Conservation (phyloP, 2,888 invertebrate genomes). For the Cheilosia scutellata region DNA sequence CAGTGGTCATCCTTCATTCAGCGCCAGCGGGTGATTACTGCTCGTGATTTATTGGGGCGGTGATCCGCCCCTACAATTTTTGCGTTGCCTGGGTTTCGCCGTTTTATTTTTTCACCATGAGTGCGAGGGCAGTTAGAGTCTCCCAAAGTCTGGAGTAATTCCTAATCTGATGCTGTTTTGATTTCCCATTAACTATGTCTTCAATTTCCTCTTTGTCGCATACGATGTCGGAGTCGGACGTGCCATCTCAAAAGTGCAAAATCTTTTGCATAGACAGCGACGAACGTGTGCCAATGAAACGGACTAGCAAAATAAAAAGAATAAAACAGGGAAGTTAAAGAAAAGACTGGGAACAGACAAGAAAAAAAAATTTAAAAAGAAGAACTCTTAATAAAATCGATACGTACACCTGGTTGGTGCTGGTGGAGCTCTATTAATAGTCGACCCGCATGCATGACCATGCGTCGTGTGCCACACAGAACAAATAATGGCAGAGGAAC, state of each 20-base stretch:
- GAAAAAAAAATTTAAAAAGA: conserved; percentile 8
- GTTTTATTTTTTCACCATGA: conserved; percentile 3
- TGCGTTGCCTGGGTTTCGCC: not conserved
- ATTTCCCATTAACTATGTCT: conserved; percentile 29
- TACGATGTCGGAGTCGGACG: conserved; percentile 52
- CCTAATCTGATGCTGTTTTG: conserved; percentile 45
- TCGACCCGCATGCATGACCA: conserved; percentile 75
- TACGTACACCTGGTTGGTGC: conserved; percentile 73
- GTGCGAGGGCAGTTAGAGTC: conserved; percentile 4
- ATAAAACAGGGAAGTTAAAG: conserved; percentile 6
- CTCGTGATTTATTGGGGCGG: conserved; percentile 82
- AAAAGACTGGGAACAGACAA: not conserved
- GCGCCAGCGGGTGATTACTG: conserved; percentile 84
- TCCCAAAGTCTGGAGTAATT: conserved; percentile 7
- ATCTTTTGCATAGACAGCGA: conserved; percentile 61
- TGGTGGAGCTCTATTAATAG: conserved; percentile 75
- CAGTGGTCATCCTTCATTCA: conserved; percentile 75
- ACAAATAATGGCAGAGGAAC: conserved; percentile 65
- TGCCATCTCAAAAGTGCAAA: conserved; percentile 60
- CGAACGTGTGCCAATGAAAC: conserved; percentile 67
- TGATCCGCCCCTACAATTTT: conserved; percentile 61
- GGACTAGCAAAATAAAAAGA: conserved; percentile 31
- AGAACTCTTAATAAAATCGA: conserved; percentile 71
- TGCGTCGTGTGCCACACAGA: conserved; percentile 74
- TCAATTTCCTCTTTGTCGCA: conserved; percentile 55